Evolutionary conservation across 2,113 vertebrate species (phyloP).

Genomic region (Engystomops pustulosus): DNA sequence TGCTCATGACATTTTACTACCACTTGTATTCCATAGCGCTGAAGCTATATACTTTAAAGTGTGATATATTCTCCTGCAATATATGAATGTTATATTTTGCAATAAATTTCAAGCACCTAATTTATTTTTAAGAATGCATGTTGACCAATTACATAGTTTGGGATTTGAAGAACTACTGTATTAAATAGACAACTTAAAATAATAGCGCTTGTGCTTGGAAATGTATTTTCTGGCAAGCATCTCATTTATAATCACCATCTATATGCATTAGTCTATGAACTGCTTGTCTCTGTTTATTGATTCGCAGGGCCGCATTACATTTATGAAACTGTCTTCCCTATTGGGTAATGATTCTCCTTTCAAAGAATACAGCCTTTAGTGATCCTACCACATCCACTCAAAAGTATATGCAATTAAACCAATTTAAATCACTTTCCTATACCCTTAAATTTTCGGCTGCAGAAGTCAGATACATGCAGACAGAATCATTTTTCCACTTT

Average conservation of each 20-base stretch:
- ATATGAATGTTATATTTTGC: slow-evolving; percentile 53
- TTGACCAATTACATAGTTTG: slow-evolving; percentile 81
- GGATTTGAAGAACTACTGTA: slow-evolving; percentile 82
- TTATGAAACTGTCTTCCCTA: slow-evolving; percentile 79
- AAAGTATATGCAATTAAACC: slow-evolving; percentile 52
- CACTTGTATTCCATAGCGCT: background rate
- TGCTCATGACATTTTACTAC: slow-evolving; percentile 33
- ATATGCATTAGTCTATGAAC: slow-evolving; percentile 85
- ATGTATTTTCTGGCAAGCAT: slow-evolving; percentile 86
- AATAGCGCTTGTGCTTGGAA: slow-evolving; percentile 86
- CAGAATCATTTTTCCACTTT: slow-evolving; percentile 56
- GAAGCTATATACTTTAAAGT: slow-evolving; percentile 12
- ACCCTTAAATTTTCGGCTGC: slow-evolving; percentile 11
- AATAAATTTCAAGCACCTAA: slow-evolving; percentile 78
- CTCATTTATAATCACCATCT: slow-evolving; percentile 86
- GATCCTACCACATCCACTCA: slow-evolving; percentile 14
- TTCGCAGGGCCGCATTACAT: slow-evolving; percentile 79
- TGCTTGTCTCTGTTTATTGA: slow-evolving; percentile 86
- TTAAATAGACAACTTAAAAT: slow-evolving; percentile 85
- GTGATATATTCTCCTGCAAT: slow-evolving; percentile 34
- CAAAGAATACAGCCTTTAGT: slow-evolving; percentile 56
- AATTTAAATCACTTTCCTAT: slow-evolving; percentile 47
- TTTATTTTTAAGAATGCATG: slow-evolving; percentile 84
- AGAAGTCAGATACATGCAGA: slow-evolving; percentile 20
- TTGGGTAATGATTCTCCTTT: slow-evolving; percentile 69